Evolutionary conservation across 2,888 invertebrate genomes (phyloP), one percentile per base, ranked within the genome.

Genomic region (Clistopyga incitator): DNA sequence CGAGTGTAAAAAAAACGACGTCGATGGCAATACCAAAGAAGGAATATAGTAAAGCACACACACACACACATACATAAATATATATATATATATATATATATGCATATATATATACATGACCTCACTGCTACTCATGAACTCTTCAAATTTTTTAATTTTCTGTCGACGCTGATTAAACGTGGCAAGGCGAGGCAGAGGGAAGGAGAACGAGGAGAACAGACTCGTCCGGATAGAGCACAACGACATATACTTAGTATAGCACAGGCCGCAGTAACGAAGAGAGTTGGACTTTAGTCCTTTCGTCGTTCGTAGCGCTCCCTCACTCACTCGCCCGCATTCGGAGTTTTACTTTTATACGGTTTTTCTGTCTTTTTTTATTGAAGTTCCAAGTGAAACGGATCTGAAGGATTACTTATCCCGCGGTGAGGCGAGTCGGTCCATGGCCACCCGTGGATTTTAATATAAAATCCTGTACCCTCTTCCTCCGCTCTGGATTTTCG

Each of bases 111-210:
- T 50, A 56, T 38, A 15, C 38, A 38, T n/a, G 56, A 61, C 8
- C 52, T 42, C 59, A 18, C 50, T 34, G 78, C 78, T 68, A 78
- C 78, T 82, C 78, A 59, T 61, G 68, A 54, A 50, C 70, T 65
- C 82, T 75, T 75, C 54, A 75, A 74, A 78, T 61, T 82, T 87
- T 86, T 87, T 85, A 77, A 88, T 85, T 87, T 86, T 84, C 71
- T 78, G 61, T 72, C 70, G 84, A 64, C 75, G 80, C 74, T 88
- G 87, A 88, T 88, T 85, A 88, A 88, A 87, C 84, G 77, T 47
- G 76, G 38, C 72, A 4, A 64, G 11, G 29, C 67, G 64, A 47
- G 54, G 50, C 59, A 29, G 76, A 34, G 47, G 45, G 61, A 45
- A 59, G 25, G 67, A 56, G 23, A 65, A 72, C 56, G 47, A 64